phyloP scores from a whole-genome alignment of 1,140 invertebrate species.

The Panulirus ornatus region DNA sequence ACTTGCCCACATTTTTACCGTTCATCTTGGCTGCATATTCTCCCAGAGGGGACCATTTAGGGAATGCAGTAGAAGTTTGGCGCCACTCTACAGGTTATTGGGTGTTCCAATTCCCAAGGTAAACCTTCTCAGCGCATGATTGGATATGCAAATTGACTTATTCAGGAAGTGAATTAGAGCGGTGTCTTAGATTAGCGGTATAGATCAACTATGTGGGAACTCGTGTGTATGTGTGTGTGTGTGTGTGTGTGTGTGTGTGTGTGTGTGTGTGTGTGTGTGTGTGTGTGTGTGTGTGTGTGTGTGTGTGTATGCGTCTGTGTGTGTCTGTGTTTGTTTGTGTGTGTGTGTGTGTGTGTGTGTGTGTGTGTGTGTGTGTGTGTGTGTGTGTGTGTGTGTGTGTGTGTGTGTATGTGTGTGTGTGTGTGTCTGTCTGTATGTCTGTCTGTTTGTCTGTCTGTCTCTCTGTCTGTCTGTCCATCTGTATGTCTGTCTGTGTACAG shows the following conservation, averaged over 20 bases:
- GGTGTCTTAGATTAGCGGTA: too few relatives aligned
- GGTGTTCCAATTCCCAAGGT: too few relatives aligned
- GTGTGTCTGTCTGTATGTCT: slow-evolving; percentile 3
- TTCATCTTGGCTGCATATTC: too few relatives aligned
- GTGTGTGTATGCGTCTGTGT: not conserved
- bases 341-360: not conserved
- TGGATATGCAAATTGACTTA: too few relatives aligned
- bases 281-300: not conserved
- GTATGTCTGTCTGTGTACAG: not conserved
- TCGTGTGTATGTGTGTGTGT: not conserved
- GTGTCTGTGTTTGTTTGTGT: too few relatives aligned
- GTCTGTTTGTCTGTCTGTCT: not conserved
- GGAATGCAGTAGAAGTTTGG: too few relatives aligned
- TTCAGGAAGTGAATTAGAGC: too few relatives aligned
- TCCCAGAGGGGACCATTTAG: too few relatives aligned
- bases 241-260: not conserved
- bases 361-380: not conserved
- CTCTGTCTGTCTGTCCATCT: not conserved
- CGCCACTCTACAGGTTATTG: too few relatives aligned
- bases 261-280: not conserved
- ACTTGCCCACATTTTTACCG: too few relatives aligned
- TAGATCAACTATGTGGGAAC: too few relatives aligned
- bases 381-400: slow-evolving; percentile 20
- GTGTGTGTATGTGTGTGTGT: not conserved
- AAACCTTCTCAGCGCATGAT: too few relatives aligned